These are phyloP conservation scores for Belonocnema kinseyi DNA, from an alignment of 1,140 invertebrate genomes.

Conservation along the genomic window DNA sequence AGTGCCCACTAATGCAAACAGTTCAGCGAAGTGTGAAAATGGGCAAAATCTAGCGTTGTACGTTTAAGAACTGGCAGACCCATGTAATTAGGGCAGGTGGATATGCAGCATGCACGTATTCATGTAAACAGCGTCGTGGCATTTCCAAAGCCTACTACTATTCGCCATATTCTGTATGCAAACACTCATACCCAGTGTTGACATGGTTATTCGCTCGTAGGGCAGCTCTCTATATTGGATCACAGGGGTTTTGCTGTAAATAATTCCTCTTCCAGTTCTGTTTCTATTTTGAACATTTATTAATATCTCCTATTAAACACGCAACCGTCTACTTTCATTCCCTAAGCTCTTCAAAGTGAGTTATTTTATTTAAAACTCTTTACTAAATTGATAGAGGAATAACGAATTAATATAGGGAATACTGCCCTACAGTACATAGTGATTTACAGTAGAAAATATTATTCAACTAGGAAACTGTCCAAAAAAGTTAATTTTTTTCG, in stretches of 20 bases:
- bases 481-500: too few relatives aligned
- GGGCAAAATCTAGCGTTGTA: conserved; percentile 14
- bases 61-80: conserved; percentile 22
- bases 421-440: too few relatives aligned
- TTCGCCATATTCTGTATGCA: conserved; percentile 27
- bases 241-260: conserved; percentile 15
- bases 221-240: conserved; percentile 27
- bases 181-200: conserved; percentile 20
- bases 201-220: conserved; percentile 13
- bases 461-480: too few relatives aligned
- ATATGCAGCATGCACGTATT: conserved; percentile 23
- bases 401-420: too few relatives aligned
- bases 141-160: conserved; percentile 33
- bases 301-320: background rate
- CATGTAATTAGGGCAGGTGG: conserved; percentile 38
- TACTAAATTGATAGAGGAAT: too few relatives aligned
- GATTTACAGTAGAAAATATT: too few relatives aligned
- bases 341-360: background rate
- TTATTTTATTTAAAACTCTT: too few relatives aligned
- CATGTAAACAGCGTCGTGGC: conserved; percentile 22
- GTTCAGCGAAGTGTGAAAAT: conserved; percentile 25
- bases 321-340: background rate
- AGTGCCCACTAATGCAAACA: conserved; percentile 3
- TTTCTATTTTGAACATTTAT: conserved; percentile 1
- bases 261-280: conserved; percentile 4